These are phyloP conservation scores for Bombus confusus DNA, from an alignment of 1,140 invertebrate species.

Conservation along the genomic window DNA sequence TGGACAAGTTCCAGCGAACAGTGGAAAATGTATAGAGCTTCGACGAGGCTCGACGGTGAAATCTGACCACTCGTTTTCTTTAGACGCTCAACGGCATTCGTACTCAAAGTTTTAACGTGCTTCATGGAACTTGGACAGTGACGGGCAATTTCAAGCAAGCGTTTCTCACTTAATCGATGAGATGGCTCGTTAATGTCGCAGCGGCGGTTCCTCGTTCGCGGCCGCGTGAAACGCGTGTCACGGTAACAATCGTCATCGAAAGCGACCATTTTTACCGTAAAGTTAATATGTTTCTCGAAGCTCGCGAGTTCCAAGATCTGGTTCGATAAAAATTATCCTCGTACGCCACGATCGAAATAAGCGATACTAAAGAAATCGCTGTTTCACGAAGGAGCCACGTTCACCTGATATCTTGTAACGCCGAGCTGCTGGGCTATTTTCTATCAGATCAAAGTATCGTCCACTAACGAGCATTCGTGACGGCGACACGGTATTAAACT, in stretches of 20 bases:
- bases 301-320: not conserved
- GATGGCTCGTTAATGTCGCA: constrained; percentile 50
- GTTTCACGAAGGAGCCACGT: not conserved
- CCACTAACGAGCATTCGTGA: constrained; percentile 75
- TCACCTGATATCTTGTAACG: not conserved
- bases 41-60: not conserved
- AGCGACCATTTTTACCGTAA: constrained; percentile 72
- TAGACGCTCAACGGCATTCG: not conserved
- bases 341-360: not conserved
- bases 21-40: not conserved
- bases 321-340: too few relatives aligned
- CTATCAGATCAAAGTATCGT: constrained; percentile 69
- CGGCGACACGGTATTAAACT: constrained; percentile 79
- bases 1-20: not conserved
- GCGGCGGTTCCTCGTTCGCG: constrained; percentile 69
- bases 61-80: not conserved
- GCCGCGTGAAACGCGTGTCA: constrained; percentile 80
- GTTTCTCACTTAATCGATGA: constrained; percentile 15
- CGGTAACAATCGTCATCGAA: constrained; percentile 81
- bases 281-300: not conserved
- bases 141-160: not conserved
- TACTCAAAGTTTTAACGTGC: not conserved
- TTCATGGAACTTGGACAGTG: too few relatives aligned
- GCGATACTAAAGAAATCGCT: not conserved
- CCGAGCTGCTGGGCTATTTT: constrained; percentile 14